A percentile compares a stretch with the other conserved stretches of the same genome.
phyloP scores from a whole-genome alignment of 2,797 vertebrate species.

The Synanceia verrucosa region DNA sequence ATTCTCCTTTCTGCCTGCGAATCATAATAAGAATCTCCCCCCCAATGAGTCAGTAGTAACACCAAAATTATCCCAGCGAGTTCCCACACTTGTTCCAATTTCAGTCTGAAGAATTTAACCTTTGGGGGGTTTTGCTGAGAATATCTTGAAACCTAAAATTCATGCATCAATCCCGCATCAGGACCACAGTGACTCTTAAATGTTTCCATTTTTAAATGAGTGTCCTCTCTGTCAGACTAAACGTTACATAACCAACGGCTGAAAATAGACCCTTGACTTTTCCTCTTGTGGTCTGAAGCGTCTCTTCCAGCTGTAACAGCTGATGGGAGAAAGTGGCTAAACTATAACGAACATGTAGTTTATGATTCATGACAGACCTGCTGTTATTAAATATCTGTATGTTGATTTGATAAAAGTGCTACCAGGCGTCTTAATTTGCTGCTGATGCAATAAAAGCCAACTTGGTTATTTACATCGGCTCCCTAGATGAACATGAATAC shows the following conservation, averaged over 20 bases:
- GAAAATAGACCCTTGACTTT: slow-evolving; percentile 27
- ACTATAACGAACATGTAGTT: not conserved
- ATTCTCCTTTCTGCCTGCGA: not conserved
- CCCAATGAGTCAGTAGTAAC: not conserved
- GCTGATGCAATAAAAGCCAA: not conserved
- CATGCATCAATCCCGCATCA: not conserved
- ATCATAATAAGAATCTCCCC: not conserved
- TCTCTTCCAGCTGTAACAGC: not conserved
- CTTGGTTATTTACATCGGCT: slow-evolving; percentile 14
- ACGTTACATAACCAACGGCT: not conserved
- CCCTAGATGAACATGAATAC: not conserved
- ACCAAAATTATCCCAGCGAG: not conserved
- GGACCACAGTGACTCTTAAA: not conserved
- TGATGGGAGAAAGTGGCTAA: not conserved
- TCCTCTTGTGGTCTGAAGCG: too few relatives aligned
- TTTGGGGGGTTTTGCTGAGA: not conserved
- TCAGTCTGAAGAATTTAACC: not conserved
- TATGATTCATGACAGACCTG: not conserved
- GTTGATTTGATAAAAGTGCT: not conserved
- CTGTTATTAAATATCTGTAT: not conserved
- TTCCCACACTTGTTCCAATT: not conserved
- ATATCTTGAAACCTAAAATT: not conserved
- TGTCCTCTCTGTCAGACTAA: not conserved
- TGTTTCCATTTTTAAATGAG: not conserved
- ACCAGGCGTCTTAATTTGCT: not conserved